These are phyloP conservation scores for Scrobipalpa atriplicella DNA, from an alignment of 2,888 invertebrate genomes.

Conservation along the genomic window DNA sequence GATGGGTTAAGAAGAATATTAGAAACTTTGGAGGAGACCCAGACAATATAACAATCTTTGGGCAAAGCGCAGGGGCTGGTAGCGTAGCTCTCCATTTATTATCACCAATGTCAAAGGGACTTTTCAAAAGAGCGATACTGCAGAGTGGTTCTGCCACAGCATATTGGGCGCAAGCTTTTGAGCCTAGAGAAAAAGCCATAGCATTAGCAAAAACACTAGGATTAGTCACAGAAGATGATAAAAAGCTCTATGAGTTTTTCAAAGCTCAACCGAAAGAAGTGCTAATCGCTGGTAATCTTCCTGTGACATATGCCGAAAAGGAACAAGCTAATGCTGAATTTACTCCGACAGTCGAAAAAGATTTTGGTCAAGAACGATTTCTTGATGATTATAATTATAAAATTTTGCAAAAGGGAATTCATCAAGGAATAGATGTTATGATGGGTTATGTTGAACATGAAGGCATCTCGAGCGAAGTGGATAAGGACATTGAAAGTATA, in stretches of 20 bases:
- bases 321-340: not conserved
- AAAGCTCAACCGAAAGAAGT: conserved; percentile 50
- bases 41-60: conserved; percentile 70
- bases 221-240: conserved; percentile 52
- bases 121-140: conserved; percentile 80
- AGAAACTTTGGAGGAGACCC: conserved; percentile 33
- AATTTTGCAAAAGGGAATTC: conserved; percentile 67
- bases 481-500: conserved; percentile 42
- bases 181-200: conserved; percentile 75
- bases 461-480: conserved; percentile 65
- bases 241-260: conserved; percentile 57
- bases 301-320: conserved; percentile 41
- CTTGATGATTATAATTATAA: conserved; percentile 56
- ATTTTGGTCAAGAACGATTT: conserved; percentile 57
- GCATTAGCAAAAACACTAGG: conserved; percentile 55
- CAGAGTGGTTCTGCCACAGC: conserved; percentile 86
- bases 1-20: no score
- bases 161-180: conserved; percentile 69
- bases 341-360: conserved; percentile 45
- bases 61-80: conserved; percentile 68
- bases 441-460: conserved; percentile 88
- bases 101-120: conserved; percentile 70
- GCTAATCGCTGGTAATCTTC: conserved; percentile 43
- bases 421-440: conserved; percentile 84
- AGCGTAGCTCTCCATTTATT: conserved; percentile 61